Base-by-base conservation (phyloP, 2,113 vertebrate genomes). In the Hassar affinis region DNA sequence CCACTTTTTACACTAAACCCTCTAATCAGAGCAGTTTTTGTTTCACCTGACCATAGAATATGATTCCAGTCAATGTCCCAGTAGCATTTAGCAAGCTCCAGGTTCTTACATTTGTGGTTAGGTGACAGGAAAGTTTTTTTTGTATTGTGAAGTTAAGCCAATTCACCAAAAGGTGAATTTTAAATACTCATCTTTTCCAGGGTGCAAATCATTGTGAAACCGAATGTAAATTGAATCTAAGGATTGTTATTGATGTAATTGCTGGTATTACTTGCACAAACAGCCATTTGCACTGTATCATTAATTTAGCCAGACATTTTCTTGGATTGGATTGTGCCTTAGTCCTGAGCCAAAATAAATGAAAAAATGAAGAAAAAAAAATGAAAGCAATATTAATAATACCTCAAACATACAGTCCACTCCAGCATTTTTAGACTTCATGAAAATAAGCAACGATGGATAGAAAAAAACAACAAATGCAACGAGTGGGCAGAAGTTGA, bases 191-290 rank as follows among this genome's bases (percentile, higher is more conserved):
- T n/a, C n/a, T n/a, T n/a, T n/a, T n/a, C n/a, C n/a, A n/a, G n/a
- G n/a, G n/a, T n/a, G n/a, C n/a, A n/a, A n/a, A n/a, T n/a, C n/a
- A n/a, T n/a, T n/a, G n/a, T n/a, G n/a, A n/a, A n/a, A n/a, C n/a
- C n/a, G n/a, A n/a, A 47, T 47, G 71, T 85, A 79, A 82, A 86
- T 25, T 45, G 0, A 61, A 54, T 62, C 56, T 71, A 82, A 14
- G n/a, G n/a, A n/a, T n/a, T n/a, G n/a, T n/a, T 56, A 30, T 17
- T 57, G 25, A 45, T 25, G 15, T 45, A 30, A 35, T 35, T 61
- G 35, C 25, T 61, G 4, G 10, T 71, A n/a, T 42, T 51, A 17
- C 3, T 33, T 5, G 25, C 54, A 33, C 3, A 17, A 33, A 22
- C 3, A 20, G 7, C 25, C 38, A 27, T 74, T n/a, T 72, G 11